Evolutionary conservation across 2,797 vertebrate species (phyloP).

Genomic region (Rousettus madagascariensis): DNA sequence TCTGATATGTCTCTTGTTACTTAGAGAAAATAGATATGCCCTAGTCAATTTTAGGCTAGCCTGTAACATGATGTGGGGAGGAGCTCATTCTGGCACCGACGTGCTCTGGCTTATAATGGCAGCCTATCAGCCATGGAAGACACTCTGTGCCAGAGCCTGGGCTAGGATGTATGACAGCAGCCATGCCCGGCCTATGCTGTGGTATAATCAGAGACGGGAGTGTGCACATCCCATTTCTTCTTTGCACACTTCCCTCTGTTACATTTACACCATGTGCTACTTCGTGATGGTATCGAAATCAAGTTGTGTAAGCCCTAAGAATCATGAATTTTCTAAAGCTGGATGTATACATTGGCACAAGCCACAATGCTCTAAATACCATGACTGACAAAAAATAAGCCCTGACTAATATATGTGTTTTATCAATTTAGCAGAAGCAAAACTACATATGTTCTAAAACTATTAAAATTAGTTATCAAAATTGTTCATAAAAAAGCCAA

Average conservation of each 20-base stretch:
- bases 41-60: no score
- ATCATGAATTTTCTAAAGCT: background rate
- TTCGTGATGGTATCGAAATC: background rate
- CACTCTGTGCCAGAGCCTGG: rapidly evolving
- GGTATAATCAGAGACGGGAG: background rate
- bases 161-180: rapidly evolving
- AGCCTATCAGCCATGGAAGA: no score
- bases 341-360: background rate
- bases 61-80: no score
- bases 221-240: background rate
- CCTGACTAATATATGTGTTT: background rate
- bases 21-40: background rate
- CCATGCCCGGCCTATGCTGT: no score
- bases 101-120: no score
- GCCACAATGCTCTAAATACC: background rate
- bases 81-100: background rate
- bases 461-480: background rate
- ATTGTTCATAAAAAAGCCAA: background rate
- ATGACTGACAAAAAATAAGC: background rate
- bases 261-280: rapidly evolving
- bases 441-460: background rate
- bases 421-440: background rate
- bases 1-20: background rate
- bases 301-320: background rate
- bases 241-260: background rate